These are phyloP conservation scores for Pelusios castaneus DNA, from an alignment of 2,113 vertebrate genomes.

Conservation along the genomic window DNA sequence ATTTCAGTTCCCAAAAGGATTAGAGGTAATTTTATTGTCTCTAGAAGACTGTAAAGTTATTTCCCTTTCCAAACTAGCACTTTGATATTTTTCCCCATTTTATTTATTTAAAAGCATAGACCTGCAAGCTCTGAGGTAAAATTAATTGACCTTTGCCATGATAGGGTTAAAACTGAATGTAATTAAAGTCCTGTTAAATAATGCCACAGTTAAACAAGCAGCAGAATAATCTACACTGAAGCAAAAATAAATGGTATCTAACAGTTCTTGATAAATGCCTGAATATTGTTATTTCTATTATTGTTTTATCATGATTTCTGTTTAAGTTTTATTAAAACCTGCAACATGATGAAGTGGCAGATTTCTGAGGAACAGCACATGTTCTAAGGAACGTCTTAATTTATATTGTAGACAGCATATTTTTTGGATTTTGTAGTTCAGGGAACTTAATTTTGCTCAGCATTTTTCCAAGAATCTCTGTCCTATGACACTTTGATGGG, in stretches of 20 bases:
- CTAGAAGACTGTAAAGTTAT: slow-evolving; percentile 84
- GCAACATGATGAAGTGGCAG: neutral
- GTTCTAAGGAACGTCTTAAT: neutral
- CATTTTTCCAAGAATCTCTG: neutral
- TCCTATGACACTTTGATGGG: neutral
- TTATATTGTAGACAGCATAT: neutral
- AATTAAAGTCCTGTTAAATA: slow-evolving; percentile 56
- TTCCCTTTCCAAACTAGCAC: slow-evolving; percentile 71
- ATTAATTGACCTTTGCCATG: slow-evolving; percentile 60
- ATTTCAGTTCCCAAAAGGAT: slow-evolving; percentile 91
- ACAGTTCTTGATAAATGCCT: accelerated
- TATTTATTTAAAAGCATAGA: slow-evolving; percentile 68
- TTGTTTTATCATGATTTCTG: neutral
- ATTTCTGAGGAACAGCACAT: neutral
- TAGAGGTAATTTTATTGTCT: slow-evolving; percentile 91
- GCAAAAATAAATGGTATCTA: neutral
- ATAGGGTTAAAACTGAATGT: slow-evolving; percentile 43
- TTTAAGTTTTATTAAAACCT: neutral
- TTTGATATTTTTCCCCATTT: slow-evolving; percentile 38
- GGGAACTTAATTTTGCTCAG: neutral
- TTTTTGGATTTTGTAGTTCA: neutral
- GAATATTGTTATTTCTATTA: neutral
- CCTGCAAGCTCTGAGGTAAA: slow-evolving; percentile 48
- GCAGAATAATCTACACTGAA: neutral
- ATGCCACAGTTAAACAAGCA: neutral